Evolutionary conservation across 2,797 vertebrate species (phyloP).

Genomic region (Sebastolobus alascanus): DNA sequence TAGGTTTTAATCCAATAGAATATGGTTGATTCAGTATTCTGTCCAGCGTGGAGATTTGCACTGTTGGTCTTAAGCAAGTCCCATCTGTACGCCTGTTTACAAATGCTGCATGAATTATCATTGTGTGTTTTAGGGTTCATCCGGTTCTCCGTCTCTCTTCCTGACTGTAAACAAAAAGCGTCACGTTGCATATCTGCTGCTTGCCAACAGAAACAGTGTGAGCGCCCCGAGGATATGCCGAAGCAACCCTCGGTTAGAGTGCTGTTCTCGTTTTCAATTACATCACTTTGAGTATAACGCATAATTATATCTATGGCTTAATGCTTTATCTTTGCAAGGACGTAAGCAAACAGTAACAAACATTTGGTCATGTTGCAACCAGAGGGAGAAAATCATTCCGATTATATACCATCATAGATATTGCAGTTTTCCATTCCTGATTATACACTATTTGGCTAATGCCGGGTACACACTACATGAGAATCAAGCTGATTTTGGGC

Average conservation of each 20-base stretch:
- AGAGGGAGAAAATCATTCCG: neutral
- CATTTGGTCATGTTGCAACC: neutral
- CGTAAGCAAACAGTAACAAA: neutral
- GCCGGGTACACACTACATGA: too few relatives aligned
- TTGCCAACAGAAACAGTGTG: conserved; percentile 42
- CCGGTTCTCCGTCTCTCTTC: conserved; percentile 26
- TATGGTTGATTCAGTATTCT: conserved; percentile 45
- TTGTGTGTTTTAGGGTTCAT: conserved; percentile 32
- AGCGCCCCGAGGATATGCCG: conserved; percentile 26
- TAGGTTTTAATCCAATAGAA: conserved; percentile 63
- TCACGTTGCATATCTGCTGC: conserved; percentile 36
- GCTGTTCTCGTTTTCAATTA: conserved; percentile 32
- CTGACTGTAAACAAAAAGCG: conserved; percentile 33
- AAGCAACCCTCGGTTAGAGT: conserved; percentile 12
- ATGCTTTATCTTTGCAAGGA: conserved; percentile 7
- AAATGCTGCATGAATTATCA: conserved; percentile 20
- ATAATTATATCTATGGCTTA: conserved; percentile 1
- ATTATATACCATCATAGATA: neutral
- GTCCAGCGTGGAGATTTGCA: conserved; percentile 8
- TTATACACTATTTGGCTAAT: neutral
- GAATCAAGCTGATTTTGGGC: too few relatives aligned
- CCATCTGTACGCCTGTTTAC: conserved; percentile 10
- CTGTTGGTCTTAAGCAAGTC: neutral
- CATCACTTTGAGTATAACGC: conserved; percentile 7
- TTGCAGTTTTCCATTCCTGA: neutral